Percentiles rank a stretch among this genome's conserved stretches.
Conservation (phyloP, 2,888 invertebrate species). For the Laspeyria flexula region DNA sequence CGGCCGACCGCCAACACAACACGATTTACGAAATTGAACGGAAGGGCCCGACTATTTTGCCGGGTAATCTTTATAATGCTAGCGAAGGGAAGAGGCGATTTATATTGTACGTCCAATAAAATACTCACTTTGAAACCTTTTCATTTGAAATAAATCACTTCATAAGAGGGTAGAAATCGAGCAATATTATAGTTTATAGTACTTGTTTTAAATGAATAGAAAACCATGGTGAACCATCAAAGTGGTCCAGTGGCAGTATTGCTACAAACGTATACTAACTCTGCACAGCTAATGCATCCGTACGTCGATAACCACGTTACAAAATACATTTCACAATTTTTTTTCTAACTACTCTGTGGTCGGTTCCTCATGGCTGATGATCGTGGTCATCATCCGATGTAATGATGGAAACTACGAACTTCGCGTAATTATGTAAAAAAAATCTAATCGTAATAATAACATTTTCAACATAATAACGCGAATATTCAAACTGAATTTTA, state of each 20-base stretch:
- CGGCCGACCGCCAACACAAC: conserved; percentile 55
- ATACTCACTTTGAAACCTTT: conserved; percentile 36
- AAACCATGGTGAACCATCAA: neutral
- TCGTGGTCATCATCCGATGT: too few species aligned
- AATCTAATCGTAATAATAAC: too few species aligned
- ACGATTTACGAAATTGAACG: conserved; percentile 74
- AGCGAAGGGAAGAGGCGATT: conserved; percentile 44
- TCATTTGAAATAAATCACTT: conserved; percentile 24
- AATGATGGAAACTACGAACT: too few species aligned
- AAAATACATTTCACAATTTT: too few species aligned
- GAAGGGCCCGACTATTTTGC: conserved; percentile 66
- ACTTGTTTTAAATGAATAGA: neutral
- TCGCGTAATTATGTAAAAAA: too few species aligned
- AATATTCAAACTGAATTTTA: too few species aligned
- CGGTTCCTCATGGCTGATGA: too few species aligned
- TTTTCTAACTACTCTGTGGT: too few species aligned
- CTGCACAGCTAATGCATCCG: too few species aligned
- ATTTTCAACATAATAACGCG: too few species aligned
- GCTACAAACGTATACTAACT: too few species aligned
- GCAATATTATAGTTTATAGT: neutral
- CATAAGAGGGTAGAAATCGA: conserved; percentile 9
- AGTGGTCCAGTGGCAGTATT: neutral
- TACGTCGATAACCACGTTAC: too few species aligned
- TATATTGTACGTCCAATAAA: conserved; percentile 43
- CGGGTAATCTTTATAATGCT: conserved; percentile 67